Evolutionary conservation across 2,888 invertebrate genomes (phyloP).

Genomic region (Cephus spinipes): DNA sequence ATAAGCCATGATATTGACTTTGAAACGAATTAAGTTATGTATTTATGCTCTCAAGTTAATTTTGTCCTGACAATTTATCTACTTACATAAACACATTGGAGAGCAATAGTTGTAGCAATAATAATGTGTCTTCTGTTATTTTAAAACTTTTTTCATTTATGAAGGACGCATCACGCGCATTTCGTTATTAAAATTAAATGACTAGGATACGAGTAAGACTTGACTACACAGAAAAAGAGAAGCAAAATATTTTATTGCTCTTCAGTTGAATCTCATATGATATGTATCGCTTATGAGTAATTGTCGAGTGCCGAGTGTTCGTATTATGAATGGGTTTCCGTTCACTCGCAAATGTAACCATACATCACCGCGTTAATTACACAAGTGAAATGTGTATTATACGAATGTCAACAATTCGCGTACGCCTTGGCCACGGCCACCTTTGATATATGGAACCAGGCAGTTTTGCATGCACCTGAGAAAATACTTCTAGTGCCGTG

Average conservation of each 20-base stretch:
- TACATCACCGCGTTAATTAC: slow-evolving; percentile 61
- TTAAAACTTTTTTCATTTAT: not conserved
- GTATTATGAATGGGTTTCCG: slow-evolving; percentile 58
- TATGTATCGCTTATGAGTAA: slow-evolving; percentile 58
- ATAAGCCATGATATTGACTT: too few species aligned
- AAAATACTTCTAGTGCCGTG: not conserved
- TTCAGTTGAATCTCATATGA: slow-evolving; percentile 45
- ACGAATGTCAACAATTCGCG: slow-evolving; percentile 57
- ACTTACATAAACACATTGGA: not conserved
- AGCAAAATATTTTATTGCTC: slow-evolving; percentile 36
- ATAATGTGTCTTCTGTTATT: not conserved
- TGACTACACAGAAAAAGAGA: slow-evolving; percentile 8
- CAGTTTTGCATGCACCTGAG: not conserved
- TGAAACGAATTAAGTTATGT: too few species aligned
- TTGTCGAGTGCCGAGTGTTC: slow-evolving; percentile 57
- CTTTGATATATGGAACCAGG: not conserved
- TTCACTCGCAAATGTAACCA: slow-evolving; percentile 54
- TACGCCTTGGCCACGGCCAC: slow-evolving; percentile 24
- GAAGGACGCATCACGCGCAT: not conserved
- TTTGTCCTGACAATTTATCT: not conserved
- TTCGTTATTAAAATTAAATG: not conserved
- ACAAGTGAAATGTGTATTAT: slow-evolving; percentile 58
- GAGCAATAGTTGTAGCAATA: not conserved
- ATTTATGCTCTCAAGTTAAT: too few species aligned
- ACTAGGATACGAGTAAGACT: not conserved